Evolutionary conservation across 2,888 invertebrate species (phyloP), one percentile per base, ranked within the genome.

Genomic region (Cylloceria caligata): DNA sequence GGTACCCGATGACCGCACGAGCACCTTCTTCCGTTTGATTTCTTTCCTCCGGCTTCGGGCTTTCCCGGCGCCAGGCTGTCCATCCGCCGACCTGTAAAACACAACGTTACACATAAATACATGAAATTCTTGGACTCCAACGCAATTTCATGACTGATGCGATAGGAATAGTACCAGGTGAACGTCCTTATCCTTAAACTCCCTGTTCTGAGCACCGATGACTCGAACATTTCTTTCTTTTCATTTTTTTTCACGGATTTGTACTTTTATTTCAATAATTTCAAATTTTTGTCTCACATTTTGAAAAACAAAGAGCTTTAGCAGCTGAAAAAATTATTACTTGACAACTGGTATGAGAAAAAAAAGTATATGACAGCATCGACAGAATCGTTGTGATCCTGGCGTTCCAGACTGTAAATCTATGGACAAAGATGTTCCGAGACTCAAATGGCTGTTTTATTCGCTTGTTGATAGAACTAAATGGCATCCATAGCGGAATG

Each of bases 81-180:
- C 89, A 89, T 89, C 86, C 89, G 89, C 89, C 87, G 87, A 89
- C 87, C 89, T 89, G 64, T 9, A 24, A 36, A 64, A 73, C 42
- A 77, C 13, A 79, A 67, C 9, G 36, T 39, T 30, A 47, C 34
- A 69, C 52, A 34, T 36, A 7, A 13, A 49, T 52, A 9, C 45
- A 11, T 62, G 39, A 62, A 13, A 30, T 52, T 36, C 21, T 39
- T 16, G 36, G 24, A 52, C 34, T 34, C 1, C 16, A 5, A 16
- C 1, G 16, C 57, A 30, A 13, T 30, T 6, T 55, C n/a, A 0
- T 11, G 3, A 13, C 0, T 52, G 24, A 24, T 52, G n/a, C 45
- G n/a, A 9, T 19, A 0, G 47, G 19, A 47, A 47, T 47, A 19
- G 2, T 47, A 47, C 7, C 3, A 11, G 24, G 13, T 0, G 11